phyloP scores from a whole-genome alignment of 2,888 invertebrate genomes.

The Hyposoter dolosus region DNA sequence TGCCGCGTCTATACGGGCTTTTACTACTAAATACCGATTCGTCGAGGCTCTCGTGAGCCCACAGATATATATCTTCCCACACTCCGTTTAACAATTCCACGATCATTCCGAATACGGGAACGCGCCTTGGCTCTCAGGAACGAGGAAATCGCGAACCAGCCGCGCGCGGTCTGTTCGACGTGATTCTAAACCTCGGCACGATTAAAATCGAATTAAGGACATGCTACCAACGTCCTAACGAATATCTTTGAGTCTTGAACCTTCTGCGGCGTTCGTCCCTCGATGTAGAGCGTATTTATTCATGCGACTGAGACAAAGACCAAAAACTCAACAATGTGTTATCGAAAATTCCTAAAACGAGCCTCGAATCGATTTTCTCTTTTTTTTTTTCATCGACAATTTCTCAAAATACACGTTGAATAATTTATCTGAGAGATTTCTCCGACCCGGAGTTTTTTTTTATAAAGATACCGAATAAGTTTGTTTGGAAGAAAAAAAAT shows the following conservation, averaged over 20 bases:
- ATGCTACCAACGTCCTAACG: constrained; percentile 42
- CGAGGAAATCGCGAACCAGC: constrained; percentile 57
- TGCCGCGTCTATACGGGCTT: constrained; percentile 41
- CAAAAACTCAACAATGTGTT: not conserved
- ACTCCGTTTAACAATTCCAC: constrained; percentile 61
- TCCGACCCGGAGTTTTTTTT: not conserved
- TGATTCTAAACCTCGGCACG: constrained; percentile 31
- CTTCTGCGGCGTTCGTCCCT: not conserved
- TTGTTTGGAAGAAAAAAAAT: not conserved
- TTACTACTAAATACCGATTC: constrained; percentile 56
- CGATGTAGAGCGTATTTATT: constrained; percentile 2
- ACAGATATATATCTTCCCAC: constrained; percentile 67
- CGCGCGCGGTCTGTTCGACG: constrained; percentile 36
- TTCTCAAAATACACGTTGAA: not conserved
- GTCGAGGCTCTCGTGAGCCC: constrained; percentile 22
- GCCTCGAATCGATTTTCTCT: not conserved
- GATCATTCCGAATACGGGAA: constrained; percentile 67
- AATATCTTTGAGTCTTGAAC: constrained; percentile 34
- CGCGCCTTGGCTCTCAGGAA: constrained; percentile 43
- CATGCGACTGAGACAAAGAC: not conserved
- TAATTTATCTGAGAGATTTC: not conserved
- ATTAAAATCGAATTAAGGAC: constrained; percentile 68
- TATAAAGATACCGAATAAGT: not conserved
- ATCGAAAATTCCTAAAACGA: not conserved
- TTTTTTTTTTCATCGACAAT: not conserved